Conservation (phyloP, 2,888 invertebrate genomes). For the Volucella inflata region DNA sequence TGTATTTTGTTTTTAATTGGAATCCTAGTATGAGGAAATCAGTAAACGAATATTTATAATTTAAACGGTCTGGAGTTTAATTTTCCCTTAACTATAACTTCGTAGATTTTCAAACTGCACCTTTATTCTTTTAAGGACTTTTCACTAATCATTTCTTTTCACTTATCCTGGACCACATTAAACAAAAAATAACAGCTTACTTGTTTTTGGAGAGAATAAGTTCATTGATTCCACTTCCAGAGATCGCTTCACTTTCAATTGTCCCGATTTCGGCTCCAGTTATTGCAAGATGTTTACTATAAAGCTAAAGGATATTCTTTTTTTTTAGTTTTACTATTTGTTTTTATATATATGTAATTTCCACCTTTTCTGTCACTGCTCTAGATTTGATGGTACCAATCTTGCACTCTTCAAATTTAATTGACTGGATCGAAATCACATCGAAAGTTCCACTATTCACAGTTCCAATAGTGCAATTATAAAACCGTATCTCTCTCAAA, state of each 20-base stretch:
- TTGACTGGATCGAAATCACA: constrained; percentile 81
- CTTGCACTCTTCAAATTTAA: constrained; percentile 80
- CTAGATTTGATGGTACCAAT: constrained; percentile 80
- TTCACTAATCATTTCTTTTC: too few relatives aligned
- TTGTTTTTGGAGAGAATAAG: constrained; percentile 80
- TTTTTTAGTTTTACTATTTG: not conserved
- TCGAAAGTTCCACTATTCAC: constrained; percentile 81
- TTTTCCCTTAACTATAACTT: too few relatives aligned
- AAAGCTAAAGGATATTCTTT: constrained; percentile 76
- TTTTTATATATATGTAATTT: not conserved
- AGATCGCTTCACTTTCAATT: constrained; percentile 82
- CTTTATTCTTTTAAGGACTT: too few relatives aligned
- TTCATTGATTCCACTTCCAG: constrained; percentile 82
- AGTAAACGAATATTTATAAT: too few relatives aligned
- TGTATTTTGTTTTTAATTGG: too few relatives aligned
- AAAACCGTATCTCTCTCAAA: constrained; percentile 80
- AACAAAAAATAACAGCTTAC: constrained; percentile 77
- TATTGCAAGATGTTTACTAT: constrained; percentile 81
- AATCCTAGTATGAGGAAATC: too few relatives aligned
- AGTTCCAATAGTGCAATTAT: constrained; percentile 80
- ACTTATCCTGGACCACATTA: too few relatives aligned
- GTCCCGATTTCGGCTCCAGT: constrained; percentile 81
- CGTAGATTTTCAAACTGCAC: too few relatives aligned
- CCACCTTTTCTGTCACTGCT: constrained; percentile 82
- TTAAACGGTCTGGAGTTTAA: too few relatives aligned